Evolutionary conservation across 2,113 vertebrate species (phyloP).

Genomic region (Sus scrofa): DNA sequence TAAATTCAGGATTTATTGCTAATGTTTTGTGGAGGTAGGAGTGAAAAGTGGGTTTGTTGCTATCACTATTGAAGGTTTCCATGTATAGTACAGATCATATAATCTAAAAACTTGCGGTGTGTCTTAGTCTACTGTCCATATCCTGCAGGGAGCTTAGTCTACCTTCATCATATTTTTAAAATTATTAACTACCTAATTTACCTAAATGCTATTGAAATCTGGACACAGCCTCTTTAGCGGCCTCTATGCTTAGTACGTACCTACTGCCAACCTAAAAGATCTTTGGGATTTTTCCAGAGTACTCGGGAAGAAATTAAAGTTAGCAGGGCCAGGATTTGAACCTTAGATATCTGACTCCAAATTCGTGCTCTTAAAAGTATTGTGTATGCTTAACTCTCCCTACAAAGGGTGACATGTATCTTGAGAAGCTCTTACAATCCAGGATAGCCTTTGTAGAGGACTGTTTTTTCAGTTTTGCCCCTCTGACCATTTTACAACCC

Average conservation of each 20-base stretch:
- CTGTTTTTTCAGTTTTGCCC: constrained; percentile 36
- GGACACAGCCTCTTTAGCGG: background rate
- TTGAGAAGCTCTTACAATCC: constrained; percentile 14
- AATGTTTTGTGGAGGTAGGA: background rate
- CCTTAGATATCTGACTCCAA: background rate
- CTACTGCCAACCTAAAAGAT: background rate
- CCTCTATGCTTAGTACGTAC: background rate
- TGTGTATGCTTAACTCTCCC: background rate
- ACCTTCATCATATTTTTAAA: background rate
- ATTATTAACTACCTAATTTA: constrained; percentile 15
- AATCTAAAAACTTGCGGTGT: background rate
- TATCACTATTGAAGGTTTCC: background rate
- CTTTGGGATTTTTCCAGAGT: background rate
- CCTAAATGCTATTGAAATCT: constrained; percentile 17
- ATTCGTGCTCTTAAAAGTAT: background rate
- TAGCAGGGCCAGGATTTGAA: constrained; percentile 3
- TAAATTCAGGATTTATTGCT: background rate
- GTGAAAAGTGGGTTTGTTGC: background rate
- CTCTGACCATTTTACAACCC: constrained; percentile 18
- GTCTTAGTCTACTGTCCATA: background rate
- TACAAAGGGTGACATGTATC: background rate
- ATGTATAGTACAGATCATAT: background rate
- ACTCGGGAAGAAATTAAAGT: background rate
- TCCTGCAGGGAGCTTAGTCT: background rate
- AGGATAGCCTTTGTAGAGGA: background rate